These are phyloP conservation scores for Euglossa dilemma DNA, from an alignment of 1,140 invertebrate species.

Conservation along the genomic window DNA sequence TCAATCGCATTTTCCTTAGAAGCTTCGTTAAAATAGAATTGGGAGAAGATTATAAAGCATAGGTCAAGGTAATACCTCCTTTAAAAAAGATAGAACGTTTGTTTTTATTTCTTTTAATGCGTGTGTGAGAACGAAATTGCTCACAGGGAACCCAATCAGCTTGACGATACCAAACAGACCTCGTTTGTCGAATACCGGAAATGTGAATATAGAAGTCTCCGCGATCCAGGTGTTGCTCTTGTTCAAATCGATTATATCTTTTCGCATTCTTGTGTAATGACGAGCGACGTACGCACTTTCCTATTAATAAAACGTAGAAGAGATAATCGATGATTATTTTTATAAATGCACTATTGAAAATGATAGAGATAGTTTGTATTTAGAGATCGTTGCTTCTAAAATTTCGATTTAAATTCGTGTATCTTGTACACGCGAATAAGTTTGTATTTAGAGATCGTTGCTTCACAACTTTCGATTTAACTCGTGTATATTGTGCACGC, in stretches of 20 bases:
- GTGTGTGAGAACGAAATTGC: neutral
- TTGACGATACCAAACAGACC: neutral
- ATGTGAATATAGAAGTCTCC: slow-evolving; percentile 42
- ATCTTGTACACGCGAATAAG: too few species aligned
- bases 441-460: neutral
- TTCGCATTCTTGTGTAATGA: slow-evolving; percentile 52
- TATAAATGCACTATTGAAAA: neutral
- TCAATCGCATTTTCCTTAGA: too few species aligned
- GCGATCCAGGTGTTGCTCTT: slow-evolving; percentile 45
- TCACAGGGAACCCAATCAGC: neutral
- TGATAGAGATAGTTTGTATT: neutral
- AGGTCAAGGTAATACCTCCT: slow-evolving; percentile 37
- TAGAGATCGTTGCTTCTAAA: neutral
- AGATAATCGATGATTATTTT: neutral
- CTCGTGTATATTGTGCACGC: too few species aligned
- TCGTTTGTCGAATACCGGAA: slow-evolving; percentile 5
- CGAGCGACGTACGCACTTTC: neutral
- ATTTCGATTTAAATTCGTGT: too few species aligned
- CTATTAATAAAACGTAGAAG: slow-evolving; percentile 3
- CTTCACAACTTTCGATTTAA: too few species aligned
- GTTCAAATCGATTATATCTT: slow-evolving; percentile 24
- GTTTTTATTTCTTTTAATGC: slow-evolving; percentile 13
- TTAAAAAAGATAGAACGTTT: slow-evolving; percentile 17
- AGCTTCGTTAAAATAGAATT: too few species aligned
- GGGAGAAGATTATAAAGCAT: neutral